phyloP scores from a whole-genome alignment of 1,140 invertebrate species.

The Limonius californicus region DNA sequence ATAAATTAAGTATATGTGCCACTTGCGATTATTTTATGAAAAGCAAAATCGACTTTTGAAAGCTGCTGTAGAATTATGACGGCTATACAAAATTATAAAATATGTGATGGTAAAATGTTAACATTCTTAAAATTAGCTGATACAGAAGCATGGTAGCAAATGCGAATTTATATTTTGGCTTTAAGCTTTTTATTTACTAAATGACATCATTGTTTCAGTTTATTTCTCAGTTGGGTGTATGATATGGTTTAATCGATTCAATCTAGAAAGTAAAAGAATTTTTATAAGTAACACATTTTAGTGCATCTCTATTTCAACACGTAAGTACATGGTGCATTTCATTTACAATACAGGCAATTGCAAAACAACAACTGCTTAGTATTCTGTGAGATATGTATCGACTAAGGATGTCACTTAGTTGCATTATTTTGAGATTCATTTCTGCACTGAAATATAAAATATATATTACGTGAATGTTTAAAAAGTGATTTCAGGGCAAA shows the following conservation, averaged over 20 bases:
- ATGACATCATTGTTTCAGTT: not conserved
- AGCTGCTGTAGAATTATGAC: too few relatives aligned
- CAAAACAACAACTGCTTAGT: conserved; percentile 6
- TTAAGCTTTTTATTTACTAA: not conserved
- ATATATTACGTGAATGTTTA: not conserved
- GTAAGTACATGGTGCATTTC: conserved; percentile 4
- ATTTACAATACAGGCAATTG: conserved; percentile 9
- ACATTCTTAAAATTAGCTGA: too few relatives aligned
- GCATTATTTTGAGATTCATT: not conserved
- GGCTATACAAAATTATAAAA: too few relatives aligned
- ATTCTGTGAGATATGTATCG: conserved; percentile 29
- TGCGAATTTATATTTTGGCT: not conserved
- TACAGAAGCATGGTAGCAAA: too few relatives aligned
- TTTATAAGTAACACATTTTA: not conserved
- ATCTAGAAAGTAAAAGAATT: not conserved
- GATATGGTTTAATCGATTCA: not conserved
- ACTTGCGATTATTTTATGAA: too few relatives aligned
- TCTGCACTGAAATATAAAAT: not conserved
- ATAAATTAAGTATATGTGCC: too few relatives aligned
- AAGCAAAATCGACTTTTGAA: too few relatives aligned
- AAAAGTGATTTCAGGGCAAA: not conserved
- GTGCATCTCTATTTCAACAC: conserved; percentile 8
- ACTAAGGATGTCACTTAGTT: conserved; percentile 30
- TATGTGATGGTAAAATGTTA: too few relatives aligned
- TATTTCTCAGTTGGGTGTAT: not conserved